Evolutionary conservation across 2,888 invertebrate genomes (phyloP).

Genomic region (Synergus gifuensis): DNA sequence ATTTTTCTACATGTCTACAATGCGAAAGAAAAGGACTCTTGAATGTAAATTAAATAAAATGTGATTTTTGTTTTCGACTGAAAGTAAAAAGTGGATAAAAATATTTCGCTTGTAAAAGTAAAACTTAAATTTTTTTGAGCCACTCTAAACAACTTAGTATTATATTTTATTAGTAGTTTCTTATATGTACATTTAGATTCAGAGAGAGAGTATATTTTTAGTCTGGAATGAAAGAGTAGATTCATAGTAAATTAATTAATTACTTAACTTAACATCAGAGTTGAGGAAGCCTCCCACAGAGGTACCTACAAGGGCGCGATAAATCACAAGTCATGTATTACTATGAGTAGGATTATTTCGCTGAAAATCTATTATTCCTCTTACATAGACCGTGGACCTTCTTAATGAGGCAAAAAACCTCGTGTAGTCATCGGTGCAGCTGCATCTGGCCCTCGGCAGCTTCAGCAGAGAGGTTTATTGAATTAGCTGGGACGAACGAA

Average conservation of each 20-base stretch:
- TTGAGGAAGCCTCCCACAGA: conserved; percentile 5
- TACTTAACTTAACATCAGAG: not conserved
- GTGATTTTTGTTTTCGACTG: too few relatives aligned
- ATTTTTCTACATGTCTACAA: not conserved
- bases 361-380: conserved; percentile 69
- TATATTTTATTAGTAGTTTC: too few relatives aligned
- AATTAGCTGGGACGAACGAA: conserved; percentile 62
- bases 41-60: too few relatives aligned
- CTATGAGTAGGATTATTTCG: conserved; percentile 56
- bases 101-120: too few relatives aligned
- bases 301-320: conserved; percentile 2
- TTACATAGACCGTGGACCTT: conserved; percentile 53
- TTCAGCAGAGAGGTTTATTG: conserved; percentile 59
- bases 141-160: too few relatives aligned
- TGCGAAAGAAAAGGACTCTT: too few relatives aligned
- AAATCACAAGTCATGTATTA: conserved; percentile 36
- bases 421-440: conserved; percentile 60
- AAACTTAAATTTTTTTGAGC: too few relatives aligned
- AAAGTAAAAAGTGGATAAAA: too few relatives aligned
- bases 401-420: conserved; percentile 63
- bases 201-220: not conserved
- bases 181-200: too few relatives aligned
- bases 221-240: not conserved
- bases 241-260: conserved; percentile 43
- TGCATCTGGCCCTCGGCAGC: conserved; percentile 62